These are phyloP conservation scores for Sarcophaga caerulescens DNA, from an alignment of 2,888 invertebrate genomes.

Conservation along the genomic window DNA sequence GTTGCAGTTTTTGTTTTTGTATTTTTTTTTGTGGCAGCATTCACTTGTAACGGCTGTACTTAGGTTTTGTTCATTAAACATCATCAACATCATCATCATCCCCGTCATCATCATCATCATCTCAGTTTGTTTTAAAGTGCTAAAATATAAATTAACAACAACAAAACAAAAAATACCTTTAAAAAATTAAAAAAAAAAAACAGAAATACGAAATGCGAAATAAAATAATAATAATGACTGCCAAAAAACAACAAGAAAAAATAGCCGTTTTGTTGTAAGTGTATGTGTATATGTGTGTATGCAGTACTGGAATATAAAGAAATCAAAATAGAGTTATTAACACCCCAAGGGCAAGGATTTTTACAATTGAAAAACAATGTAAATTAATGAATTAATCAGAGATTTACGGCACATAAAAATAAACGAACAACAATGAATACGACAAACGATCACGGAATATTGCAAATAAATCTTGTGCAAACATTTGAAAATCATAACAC, in stretches of 20 bases:
- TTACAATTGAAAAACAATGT: constrained; percentile 50
- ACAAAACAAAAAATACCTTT: constrained; percentile 9
- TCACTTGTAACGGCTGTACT: constrained; percentile 10
- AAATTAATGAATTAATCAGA: constrained; percentile 66
- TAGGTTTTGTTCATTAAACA: constrained; percentile 55
- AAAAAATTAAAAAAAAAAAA: neutral
- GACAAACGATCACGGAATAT: too few species aligned
- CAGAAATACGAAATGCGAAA: too few species aligned
- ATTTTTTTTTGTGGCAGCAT: constrained; percentile 1
- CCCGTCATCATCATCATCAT: too few species aligned
- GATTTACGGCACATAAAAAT: constrained; percentile 24
- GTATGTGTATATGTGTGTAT: too few species aligned
- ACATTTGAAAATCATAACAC: too few species aligned
- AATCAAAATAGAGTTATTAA: constrained; percentile 56
- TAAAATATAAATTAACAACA: constrained; percentile 66
- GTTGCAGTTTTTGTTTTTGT: constrained; percentile 13
- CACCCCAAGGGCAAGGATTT: constrained; percentile 61
- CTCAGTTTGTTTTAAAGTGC: constrained; percentile 54
- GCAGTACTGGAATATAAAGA: neutral
- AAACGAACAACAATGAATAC: too few species aligned
- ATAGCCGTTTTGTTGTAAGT: too few species aligned
- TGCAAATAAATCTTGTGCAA: too few species aligned
- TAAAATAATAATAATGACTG: too few species aligned
- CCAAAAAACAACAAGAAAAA: too few species aligned
- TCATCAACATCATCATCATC: constrained; percentile 30